Base-by-base conservation (phyloP, 2,113 vertebrate species). In the Nothocercus julius region DNA sequence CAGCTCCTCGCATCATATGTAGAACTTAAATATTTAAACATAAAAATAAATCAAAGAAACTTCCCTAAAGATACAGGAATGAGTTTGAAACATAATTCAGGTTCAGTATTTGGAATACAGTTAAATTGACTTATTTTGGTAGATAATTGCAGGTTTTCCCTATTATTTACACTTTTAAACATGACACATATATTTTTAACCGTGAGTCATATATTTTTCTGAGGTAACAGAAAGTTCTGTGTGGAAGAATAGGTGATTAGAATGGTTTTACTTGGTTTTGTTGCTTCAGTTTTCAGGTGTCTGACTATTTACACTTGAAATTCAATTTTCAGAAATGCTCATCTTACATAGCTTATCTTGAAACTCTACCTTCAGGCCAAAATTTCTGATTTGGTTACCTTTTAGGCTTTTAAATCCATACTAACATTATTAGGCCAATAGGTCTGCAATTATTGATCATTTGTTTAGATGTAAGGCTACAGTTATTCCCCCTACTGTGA, bases 11-110 rank as follows among this genome's bases (percentile, higher is more conserved):
- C 7, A 69, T 54, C 28, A 67, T 40, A 66, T 27, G 4, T 58
- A 56, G 62, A 82, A 82, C 3, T 51, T 84, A 78, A 93, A 86
- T 86, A 84, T 92, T 93, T 90, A 82, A 93, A 54, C 5, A 18
- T n/a, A 16, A 6, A 21, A 64, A 44, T 15, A 82, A 70, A 22
- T 36, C 20, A 79, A 90, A 80, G 17, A 79, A 64, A 76, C 27
- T 58, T 74, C n/a, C 19, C 9, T 18, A 94, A 84, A 73, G 27
- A 22, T 76, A 17, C 0, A 74, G 69, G 77, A 80, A 63, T 58
- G 0, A 40, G 92, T 36, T 36, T 36, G 18, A 76, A 90, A 24
- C 8, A 53, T 0, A 45, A 61, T 49, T 67, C 9, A 73, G 3
- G 9, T 61, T 85, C 20, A 67, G 17, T 67, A 72, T 58, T 74